Evolutionary conservation across 2,888 invertebrate species (phyloP).

Genomic region (Cosmia trapezina): DNA sequence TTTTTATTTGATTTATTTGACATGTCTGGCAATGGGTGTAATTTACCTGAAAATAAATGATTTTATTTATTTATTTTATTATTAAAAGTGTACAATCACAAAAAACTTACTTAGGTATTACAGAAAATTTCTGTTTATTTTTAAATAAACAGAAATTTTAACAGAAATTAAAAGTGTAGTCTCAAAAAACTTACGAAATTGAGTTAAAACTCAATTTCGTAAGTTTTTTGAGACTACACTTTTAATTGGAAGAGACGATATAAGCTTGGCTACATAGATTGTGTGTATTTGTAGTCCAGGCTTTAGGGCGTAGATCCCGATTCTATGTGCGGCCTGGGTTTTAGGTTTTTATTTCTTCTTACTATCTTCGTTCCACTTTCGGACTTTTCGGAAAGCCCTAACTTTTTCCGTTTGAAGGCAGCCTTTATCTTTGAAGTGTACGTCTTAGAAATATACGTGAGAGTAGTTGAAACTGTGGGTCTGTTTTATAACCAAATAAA

Average conservation of each 20-base stretch:
- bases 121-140: too few species aligned
- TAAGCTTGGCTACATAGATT: constrained; percentile 26
- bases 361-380: constrained; percentile 49
- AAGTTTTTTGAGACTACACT: too few species aligned
- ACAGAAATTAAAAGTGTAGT: too few species aligned
- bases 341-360: constrained; percentile 50
- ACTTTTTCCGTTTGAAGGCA: constrained; percentile 43
- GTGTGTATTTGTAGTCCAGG: constrained; percentile 39
- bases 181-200: too few species aligned
- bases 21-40: too few species aligned
- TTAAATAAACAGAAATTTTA: too few species aligned
- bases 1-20: too few species aligned
- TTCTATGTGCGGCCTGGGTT: constrained; percentile 44
- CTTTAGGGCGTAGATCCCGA: constrained; percentile 38
- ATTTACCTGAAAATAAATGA: too few species aligned
- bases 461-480: constrained; percentile 23
- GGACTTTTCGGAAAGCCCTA: constrained; percentile 36
- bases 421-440: constrained; percentile 52
- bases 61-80: too few species aligned
- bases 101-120: too few species aligned
- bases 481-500: constrained; percentile 52
- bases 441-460: constrained; percentile 21
- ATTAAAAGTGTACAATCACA: too few species aligned
- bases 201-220: too few species aligned
- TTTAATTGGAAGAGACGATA: background rate